Evolutionary conservation across 2,888 invertebrate genomes (phyloP).

Genomic region (Pheosia tremula): DNA sequence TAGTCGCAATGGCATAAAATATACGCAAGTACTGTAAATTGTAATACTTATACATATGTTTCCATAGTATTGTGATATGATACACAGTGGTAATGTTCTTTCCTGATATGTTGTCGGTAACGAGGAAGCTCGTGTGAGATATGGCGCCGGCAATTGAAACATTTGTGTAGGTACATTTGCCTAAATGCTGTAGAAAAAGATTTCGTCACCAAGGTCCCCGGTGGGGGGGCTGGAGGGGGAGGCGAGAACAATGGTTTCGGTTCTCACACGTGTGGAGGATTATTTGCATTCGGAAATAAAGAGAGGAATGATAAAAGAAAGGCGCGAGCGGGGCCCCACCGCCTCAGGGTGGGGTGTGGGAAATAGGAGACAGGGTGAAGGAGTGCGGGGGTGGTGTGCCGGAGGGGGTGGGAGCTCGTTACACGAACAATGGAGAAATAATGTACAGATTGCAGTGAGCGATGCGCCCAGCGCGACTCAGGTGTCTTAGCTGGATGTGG

Average conservation of each 20-base stretch:
- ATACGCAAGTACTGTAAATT: background rate
- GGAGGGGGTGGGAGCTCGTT: conserved; percentile 77
- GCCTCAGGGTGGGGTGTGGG: conserved; percentile 83
- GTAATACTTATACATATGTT: background rate
- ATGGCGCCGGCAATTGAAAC: conserved; percentile 55
- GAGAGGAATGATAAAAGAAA: conserved; percentile 85
- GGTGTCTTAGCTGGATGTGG: conserved; percentile 77
- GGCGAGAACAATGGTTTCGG: conserved; percentile 85
- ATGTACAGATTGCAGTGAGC: conserved; percentile 85
- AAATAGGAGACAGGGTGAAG: conserved; percentile 61
- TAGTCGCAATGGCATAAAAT: background rate
- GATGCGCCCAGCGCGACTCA: conserved; percentile 83
- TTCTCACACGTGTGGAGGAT: conserved; percentile 86
- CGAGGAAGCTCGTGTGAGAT: conserved; percentile 43
- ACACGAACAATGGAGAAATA: conserved; percentile 85
- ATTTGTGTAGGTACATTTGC: conserved; percentile 71
- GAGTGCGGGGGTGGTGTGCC: conserved; percentile 48
- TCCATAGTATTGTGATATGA: conserved; percentile 18
- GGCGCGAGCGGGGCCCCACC: conserved; percentile 83
- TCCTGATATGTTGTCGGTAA: conserved; percentile 34
- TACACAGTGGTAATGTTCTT: conserved; percentile 36
- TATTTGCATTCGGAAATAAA: conserved; percentile 86
- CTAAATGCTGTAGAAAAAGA: conserved; percentile 82
- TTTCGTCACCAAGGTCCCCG: conserved; percentile 83
- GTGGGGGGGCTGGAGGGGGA: conserved; percentile 67